Base-by-base conservation (phyloP, 2,888 invertebrate genomes). In the Sinhomidia bicolor region DNA sequence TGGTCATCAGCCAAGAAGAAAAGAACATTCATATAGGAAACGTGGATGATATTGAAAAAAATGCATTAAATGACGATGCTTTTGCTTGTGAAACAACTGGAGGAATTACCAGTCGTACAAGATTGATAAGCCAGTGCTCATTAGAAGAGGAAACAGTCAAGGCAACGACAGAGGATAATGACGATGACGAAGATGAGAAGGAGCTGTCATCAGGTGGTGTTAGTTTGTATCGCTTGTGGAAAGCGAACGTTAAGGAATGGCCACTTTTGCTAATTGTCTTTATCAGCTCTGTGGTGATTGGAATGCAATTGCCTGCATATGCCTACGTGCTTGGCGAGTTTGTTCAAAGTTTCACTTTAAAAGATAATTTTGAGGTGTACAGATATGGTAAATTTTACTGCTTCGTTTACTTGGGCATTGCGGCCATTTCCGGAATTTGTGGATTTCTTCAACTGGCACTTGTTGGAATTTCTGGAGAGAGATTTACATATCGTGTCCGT, bases 321-420 rank as follows among this genome's bases (percentile, higher is more conserved):
- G 89, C 90, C 0, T 86, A 89, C 32, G 74, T 92, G 4, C 91
- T 92, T 83, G 92, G 92, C 20, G 90, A 90, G 44, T 92, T 85
- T 80, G 84, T 92, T 74, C 91, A 90, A 93, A 96, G 94, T 95
- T 93, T 96, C 88, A 94, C 95, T 0, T 93, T 94, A 12, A 93
- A 94, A 0, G 93, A 95, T 91, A 94, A 94, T 1, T 95, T 95
- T 0, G 94, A 95, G 90, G 95, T 96, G 0, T 93, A 95, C 81
- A 93, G 93, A 0, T 94, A 95, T 93, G 95, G 96, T 0, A 95
- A 95, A 92, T 93, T 93, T 74, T 96, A 95, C 92, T 95, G 95
- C 23, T 92, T 96, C 5, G 95, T 96, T 90, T 97, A 97, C 93
- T 93, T 96, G 0, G 94, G 95, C 5, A 95, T 96, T 79, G 97